Evolutionary conservation across 2,888 invertebrate species (phyloP), one percentile per base, ranked within the genome.

Genomic region (Hydraecia micacea): DNA sequence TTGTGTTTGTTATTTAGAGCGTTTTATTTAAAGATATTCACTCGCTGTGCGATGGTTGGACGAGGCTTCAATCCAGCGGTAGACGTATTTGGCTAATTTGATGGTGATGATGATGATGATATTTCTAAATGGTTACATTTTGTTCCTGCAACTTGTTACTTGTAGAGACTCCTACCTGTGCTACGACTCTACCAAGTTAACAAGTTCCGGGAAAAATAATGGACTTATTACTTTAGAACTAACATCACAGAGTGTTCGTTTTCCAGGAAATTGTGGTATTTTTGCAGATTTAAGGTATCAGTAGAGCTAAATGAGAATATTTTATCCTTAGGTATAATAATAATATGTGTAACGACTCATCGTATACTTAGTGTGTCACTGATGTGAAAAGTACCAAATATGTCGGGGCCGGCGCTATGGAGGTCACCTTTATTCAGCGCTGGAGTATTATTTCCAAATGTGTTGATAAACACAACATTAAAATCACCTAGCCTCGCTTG

Each of bases 1-100:
- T 63, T 66, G 66, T 68, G 80, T 80, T 77, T 76, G 86, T 82
- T 73, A 70, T 81, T 72, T 28, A 62, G 46, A 68, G 21, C 84
- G 46, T 63, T 83, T 79, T 63, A 28, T 67, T 73, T 36, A 28
- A 60, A 71, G 60, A 55, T 68, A 71, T 63, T 25, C 52, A 28
- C 49, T 52, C 32, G n/a, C 15, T 15, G n/a, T 39, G 62, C 36
- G 42, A 46, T 32, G 60, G 28, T 39, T 11, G 36, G 7, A n/a
- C 13, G 28, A 62, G 9, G n/a, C 21, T 36, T 6, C 46, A 2
- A n/a, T 21, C 7, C 7, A 77, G 55, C 18, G n/a, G 28, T 18
- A 15, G 15, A 63, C 11, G 42, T 65, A 2, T 39, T 32, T 62
- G 7, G 15, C 7, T 49, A 15, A 36, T 36, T 55, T 8, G 21